Evolutionary conservation across 1,140 invertebrate species (phyloP).

Genomic region (Stegodyphus mimosarum): DNA sequence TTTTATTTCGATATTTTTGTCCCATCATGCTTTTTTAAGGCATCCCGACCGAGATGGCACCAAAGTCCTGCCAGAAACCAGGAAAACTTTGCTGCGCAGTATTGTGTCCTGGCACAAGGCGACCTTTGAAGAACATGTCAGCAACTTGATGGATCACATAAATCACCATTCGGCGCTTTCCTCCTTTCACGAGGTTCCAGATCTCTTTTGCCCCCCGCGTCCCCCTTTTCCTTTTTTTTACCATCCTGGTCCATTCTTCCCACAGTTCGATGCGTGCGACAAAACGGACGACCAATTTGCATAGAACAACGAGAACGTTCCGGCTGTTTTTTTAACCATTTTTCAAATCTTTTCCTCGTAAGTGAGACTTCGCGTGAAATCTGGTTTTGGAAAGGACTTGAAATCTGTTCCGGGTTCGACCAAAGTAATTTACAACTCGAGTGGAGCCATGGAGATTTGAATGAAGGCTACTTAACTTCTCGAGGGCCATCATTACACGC

Average conservation of each 20-base stretch:
- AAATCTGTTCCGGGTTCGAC: too few relatives aligned
- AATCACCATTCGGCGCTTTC: conserved; percentile 27
- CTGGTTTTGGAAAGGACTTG: not conserved
- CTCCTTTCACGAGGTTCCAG: not conserved
- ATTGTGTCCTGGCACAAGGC: conserved; percentile 46
- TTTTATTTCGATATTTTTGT: conserved; percentile 42
- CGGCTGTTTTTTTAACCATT: conserved; percentile 50
- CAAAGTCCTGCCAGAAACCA: not conserved
- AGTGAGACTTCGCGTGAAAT: conserved; percentile 41
- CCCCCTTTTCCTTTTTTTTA: not conserved
- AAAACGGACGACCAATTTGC: conserved; percentile 28
- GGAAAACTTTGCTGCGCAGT: conserved; percentile 20
- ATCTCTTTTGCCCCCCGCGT: not conserved
- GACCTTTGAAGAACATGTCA: conserved; percentile 33
- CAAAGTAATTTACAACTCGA: conserved; percentile 29
- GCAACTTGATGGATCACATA: conserved; percentile 55
- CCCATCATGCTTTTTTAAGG: conserved; percentile 26
- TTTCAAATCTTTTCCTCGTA: conserved; percentile 41
- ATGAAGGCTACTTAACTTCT: conserved; percentile 15
- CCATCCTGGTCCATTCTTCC: conserved; percentile 8
- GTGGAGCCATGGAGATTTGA: conserved; percentile 14
- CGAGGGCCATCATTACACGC: conserved; percentile 31
- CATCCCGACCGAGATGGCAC: conserved; percentile 4
- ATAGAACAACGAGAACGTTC: conserved; percentile 39
- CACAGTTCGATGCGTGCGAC: conserved; percentile 12